Percentiles rank a stretch among this genome's conserved stretches.
These are phyloP conservation scores for Tonatia bakeri DNA, from an alignment of 2,113 vertebrate species.

Conservation along the genomic window DNA sequence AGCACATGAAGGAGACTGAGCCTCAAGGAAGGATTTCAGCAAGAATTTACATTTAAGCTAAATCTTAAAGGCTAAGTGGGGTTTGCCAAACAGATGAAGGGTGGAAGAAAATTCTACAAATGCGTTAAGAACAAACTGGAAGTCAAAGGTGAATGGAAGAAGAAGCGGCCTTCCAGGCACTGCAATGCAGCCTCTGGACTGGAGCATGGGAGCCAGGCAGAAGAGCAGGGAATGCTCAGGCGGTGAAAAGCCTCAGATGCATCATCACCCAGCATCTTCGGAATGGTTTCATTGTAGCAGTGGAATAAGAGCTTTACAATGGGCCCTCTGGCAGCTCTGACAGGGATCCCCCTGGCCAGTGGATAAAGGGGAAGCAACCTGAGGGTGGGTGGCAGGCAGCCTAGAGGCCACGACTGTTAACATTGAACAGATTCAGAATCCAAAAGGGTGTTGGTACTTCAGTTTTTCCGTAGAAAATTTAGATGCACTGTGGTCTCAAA, in stretches of 20 bases:
- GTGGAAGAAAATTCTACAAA: background rate
- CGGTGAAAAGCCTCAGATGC: too few relatives aligned
- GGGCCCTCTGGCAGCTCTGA: background rate
- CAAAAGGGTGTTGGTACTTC: background rate
- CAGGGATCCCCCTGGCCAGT: background rate
- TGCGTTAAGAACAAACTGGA: background rate
- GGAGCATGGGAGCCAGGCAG: background rate
- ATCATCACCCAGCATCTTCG: background rate
- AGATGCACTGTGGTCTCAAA: background rate
- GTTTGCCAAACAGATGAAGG: background rate
- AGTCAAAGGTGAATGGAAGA: background rate
- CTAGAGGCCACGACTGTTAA: background rate
- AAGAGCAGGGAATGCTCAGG: background rate
- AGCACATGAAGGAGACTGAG: accelerated
- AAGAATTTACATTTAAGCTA: background rate
- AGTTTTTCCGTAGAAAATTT: background rate
- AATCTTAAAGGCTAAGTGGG: background rate
- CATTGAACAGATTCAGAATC: background rate
- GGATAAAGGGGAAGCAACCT: background rate
- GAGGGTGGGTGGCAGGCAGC: background rate
- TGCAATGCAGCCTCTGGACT: background rate
- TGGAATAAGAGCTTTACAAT: background rate
- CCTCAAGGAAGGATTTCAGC: background rate
- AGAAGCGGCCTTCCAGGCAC: background rate
- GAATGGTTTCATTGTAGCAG: background rate